These are phyloP conservation scores for Lathamus discolor DNA, from an alignment of 2,113 vertebrate genomes.

Conservation along the genomic window DNA sequence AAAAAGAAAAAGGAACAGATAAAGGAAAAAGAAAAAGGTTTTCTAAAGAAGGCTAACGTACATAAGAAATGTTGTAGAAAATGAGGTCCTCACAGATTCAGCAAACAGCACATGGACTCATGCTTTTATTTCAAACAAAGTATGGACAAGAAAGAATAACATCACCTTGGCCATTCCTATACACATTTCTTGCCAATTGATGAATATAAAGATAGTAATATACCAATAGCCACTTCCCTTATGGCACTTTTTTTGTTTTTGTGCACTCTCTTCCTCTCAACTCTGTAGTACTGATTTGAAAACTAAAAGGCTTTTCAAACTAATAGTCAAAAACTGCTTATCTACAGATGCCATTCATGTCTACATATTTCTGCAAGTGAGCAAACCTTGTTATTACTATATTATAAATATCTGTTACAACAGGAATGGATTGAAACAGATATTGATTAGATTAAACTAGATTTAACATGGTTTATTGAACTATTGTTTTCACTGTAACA, in stretches of 20 bases:
- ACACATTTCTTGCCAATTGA: neutral
- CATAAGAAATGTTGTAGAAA: neutral
- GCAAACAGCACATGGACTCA: neutral
- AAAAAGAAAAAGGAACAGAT: neutral
- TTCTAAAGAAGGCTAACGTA: neutral
- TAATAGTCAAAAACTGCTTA: neutral
- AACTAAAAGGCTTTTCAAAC: neutral
- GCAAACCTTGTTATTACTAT: neutral
- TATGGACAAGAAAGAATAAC: neutral
- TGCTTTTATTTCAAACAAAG: neutral
- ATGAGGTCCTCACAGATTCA: neutral
- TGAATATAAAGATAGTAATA: neutral
- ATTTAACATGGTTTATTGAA: neutral
- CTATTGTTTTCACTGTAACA: neutral
- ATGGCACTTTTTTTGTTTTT: neutral
- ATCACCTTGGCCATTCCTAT: neutral
- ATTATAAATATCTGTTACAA: neutral
- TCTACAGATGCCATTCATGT: accelerated
- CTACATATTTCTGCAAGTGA: neutral
- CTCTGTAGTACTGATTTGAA: neutral
- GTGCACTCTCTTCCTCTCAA: neutral
- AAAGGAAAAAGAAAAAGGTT: neutral
- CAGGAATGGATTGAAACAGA: neutral
- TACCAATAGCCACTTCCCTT: neutral
- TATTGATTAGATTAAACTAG: neutral